A percentile compares a stretch with the other conserved stretches of the same genome.
Conservation (phyloP, 2,888 invertebrate genomes). For the Ophraella communa region DNA sequence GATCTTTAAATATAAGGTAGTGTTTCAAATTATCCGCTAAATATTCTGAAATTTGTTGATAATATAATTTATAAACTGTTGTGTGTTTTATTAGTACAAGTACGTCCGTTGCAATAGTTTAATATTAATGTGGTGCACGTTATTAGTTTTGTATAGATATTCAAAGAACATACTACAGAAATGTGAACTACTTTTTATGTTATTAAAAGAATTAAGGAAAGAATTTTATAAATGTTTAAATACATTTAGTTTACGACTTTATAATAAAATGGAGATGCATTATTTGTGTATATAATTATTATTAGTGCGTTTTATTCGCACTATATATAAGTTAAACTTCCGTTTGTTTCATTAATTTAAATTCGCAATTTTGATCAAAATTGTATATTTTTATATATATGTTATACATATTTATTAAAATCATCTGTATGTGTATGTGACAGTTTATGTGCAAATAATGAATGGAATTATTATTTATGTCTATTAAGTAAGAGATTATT, state of each 20-base stretch:
- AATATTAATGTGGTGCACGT: neutral
- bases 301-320: too few species aligned
- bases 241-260: neutral
- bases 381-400: too few species aligned
- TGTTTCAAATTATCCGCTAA: constrained; percentile 2
- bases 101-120: neutral
- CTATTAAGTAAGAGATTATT: too few species aligned
- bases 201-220: neutral
- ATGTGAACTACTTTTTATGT: neutral
- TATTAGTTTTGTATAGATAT: neutral
- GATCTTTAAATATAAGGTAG: neutral
- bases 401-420: too few species aligned
- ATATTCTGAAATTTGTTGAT: neutral
- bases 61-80: neutral
- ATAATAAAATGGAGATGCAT: neutral
- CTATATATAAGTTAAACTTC: too few species aligned
- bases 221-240: neutral
- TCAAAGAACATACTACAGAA: neutral
- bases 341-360: too few species aligned
- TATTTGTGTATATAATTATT: too few species aligned
- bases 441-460: too few species aligned
- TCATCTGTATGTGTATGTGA: too few species aligned
- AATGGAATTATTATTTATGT: too few species aligned
- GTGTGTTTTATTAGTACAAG: neutral
- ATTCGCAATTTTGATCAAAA: too few species aligned